Conservation (phyloP, 2,888 invertebrate genomes). For the Lepidocyrtoides sp. region DNA sequence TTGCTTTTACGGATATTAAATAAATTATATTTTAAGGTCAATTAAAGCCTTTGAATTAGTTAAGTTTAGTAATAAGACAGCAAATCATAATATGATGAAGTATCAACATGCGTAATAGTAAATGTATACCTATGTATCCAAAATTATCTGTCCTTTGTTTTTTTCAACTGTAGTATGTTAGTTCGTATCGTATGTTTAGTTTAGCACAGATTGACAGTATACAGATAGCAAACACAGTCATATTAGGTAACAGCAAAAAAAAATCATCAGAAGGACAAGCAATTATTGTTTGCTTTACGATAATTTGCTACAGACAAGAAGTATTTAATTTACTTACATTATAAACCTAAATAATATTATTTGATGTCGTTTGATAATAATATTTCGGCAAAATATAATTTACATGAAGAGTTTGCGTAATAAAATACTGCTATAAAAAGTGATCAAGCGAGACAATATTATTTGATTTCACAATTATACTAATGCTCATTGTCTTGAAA, state of each 20-base stretch:
- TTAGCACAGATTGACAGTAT: no score
- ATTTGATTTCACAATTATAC: background rate
- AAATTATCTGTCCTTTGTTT: background rate
- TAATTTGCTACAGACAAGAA: no score
- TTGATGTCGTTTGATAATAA: background rate
- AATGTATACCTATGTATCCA: no score
- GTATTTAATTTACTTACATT: background rate
- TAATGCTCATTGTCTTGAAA: background rate
- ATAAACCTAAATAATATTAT: background rate
- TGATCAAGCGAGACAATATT: no score
- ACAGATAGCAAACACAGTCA: background rate
- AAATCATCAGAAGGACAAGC: conserved; percentile 9
- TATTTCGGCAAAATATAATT: conserved; percentile 13
- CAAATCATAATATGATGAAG: no score
- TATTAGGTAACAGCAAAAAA: background rate
- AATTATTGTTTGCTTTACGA: conserved; percentile 8
- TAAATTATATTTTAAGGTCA: background rate
- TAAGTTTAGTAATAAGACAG: no score
- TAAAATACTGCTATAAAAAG: background rate
- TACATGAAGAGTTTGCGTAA: background rate
- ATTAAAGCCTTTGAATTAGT: background rate
- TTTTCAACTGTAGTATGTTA: no score
- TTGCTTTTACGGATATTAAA: background rate
- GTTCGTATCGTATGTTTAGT: no score
- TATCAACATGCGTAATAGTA: no score